Base-by-base conservation (phyloP, 2,797 vertebrate genomes). In the Sebastolobus altivelis region DNA sequence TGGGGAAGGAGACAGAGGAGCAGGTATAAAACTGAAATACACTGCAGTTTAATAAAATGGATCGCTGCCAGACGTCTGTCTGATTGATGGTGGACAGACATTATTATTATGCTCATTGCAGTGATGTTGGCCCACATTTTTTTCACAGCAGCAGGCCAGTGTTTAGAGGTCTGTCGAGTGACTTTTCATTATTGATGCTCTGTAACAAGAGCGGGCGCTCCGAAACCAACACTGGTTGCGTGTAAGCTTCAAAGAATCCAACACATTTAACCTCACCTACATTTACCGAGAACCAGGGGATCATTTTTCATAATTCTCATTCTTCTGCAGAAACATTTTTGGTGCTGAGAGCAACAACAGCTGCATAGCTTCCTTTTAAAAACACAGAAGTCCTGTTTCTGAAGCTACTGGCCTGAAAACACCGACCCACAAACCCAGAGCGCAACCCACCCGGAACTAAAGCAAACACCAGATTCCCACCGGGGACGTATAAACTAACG, bases 401-500 rank as follows among this genome's bases (percentile, higher is more conserved):
- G 70, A 27, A 72, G 60, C 75, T 70, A 37, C 82, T 84, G 80
- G 70, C 58, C 67, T 55, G 33, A 81, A 87, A 86, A 83, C 69
- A 63, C 37, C 12, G 61, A 85, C 85, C 87, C 79, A 82, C 72
- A 87, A 83, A 88, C 80, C 83, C 75, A 72, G 40, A 85, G 70
- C 20, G 10, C 69, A 85, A 80, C 73, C 88, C 90, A 87, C 67
- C 84, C 77, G 37, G 86, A 94, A 91, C 87, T 73, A 92, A 92
- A 91, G 90, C 92, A 93, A 94, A 94, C 90, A 91, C 31, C 82
- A 83, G 80, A 79, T 72, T 88, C 81, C 87, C 91, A 79, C 52
- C n/a, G 18, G 86, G 89, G 83, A 88, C 72, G 1, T 77, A 77
- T 85, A 87, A 35, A 84, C 75, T 22, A 74, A 78, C 49, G 52